A percentile compares a stretch with the other conserved stretches of the same genome.
These are phyloP conservation scores for Lycocerus yunnanus DNA, from an alignment of 2,888 invertebrate genomes.

Conservation along the genomic window DNA sequence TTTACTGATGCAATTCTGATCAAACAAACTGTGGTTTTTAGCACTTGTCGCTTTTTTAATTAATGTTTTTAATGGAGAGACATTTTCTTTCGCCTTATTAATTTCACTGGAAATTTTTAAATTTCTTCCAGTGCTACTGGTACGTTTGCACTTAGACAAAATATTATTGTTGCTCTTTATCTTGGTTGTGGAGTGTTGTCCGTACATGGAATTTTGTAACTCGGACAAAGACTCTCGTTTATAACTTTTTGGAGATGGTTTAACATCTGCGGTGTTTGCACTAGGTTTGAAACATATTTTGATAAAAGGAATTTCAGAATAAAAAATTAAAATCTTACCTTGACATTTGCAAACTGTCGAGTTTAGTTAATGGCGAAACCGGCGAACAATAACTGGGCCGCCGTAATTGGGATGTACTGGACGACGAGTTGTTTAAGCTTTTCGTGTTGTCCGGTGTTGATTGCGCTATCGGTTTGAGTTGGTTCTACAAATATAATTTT, in stretches of 20 bases:
- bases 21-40: neutral
- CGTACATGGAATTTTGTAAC: constrained; percentile 12
- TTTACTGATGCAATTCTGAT: neutral
- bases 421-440: constrained; percentile 5
- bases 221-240: constrained; percentile 10
- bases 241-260: neutral
- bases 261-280: constrained; percentile 13
- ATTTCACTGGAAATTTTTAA: neutral
- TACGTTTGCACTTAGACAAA: constrained; percentile 17
- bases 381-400: constrained; percentile 26
- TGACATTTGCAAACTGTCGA: constrained; percentile 4
- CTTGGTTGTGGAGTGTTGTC: constrained; percentile 31
- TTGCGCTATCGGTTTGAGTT: constrained; percentile 34
- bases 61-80: neutral
- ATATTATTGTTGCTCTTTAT: constrained; percentile 13
- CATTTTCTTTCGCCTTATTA: neutral
- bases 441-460: constrained; percentile 33
- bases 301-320: neutral
- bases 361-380: constrained; percentile 30
- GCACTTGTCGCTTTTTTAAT: neutral
- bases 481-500: constrained; percentile 19
- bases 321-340: constrained; percentile 11
- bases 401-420: constrained; percentile 21
- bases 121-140: constrained; percentile 28
- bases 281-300: neutral